A percentile compares a stretch with the other conserved stretches of the same genome.
These are phyloP conservation scores for Mythimna loreyi DNA, from an alignment of 2,888 invertebrate genomes.

Conservation along the genomic window DNA sequence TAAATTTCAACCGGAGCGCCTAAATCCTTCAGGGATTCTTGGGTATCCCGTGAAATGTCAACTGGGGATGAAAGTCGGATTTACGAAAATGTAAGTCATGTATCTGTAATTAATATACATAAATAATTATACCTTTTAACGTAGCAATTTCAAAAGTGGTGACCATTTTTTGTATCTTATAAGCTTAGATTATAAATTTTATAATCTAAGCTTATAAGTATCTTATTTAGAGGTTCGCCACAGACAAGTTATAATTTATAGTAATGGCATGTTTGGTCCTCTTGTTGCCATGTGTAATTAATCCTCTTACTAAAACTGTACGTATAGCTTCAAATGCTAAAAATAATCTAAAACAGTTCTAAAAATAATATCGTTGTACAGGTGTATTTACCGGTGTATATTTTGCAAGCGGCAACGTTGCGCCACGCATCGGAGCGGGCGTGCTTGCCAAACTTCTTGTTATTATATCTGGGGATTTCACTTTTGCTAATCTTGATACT, in stretches of 20 bases:
- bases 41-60: conserved; percentile 21
- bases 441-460: conserved; percentile 69
- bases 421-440: conserved; percentile 64
- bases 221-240: neutral
- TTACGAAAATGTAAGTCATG: conserved; percentile 8
- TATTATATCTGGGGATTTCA: conserved; percentile 62
- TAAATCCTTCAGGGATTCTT: conserved; percentile 35
- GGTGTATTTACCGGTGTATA: conserved; percentile 53
- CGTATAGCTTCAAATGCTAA: conserved; percentile 4
- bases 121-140: neutral
- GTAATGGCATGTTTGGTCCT: neutral
- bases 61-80: conserved; percentile 4
- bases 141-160: neutral
- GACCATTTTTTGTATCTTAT: neutral
- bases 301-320: neutral
- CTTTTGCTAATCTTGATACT: conserved; percentile 59
- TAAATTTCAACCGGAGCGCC: conserved; percentile 39
- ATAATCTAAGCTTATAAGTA: too few species aligned
- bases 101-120: conserved; percentile 3
- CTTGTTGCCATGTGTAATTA: conserved; percentile 13
- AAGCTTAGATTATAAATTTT: too few species aligned
- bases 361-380: conserved; percentile 54
- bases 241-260: neutral
- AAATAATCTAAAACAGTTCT: conserved; percentile 39
- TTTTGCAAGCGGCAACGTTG: conserved; percentile 72